These are phyloP conservation scores for Lemur catta DNA, from an alignment of 2,797 vertebrate genomes.

Conservation along the genomic window DNA sequence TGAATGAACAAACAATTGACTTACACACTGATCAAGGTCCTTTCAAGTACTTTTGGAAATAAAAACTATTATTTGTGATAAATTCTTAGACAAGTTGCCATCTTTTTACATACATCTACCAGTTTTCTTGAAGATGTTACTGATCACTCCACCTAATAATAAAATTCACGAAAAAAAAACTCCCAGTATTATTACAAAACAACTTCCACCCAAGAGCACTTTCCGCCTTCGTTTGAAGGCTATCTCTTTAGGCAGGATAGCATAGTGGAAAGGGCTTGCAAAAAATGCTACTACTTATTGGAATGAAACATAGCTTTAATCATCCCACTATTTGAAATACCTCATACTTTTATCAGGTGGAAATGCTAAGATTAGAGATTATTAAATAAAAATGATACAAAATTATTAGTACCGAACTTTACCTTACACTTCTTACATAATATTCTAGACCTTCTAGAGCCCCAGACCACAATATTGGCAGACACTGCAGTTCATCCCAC, in stretches of 20 bases:
- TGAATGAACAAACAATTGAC: neutral
- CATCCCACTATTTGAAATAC: neutral
- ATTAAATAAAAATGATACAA: neutral
- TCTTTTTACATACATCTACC: neutral
- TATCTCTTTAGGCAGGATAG: neutral
- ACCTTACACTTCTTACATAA: neutral
- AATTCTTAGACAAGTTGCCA: neutral
- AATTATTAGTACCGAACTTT: neutral
- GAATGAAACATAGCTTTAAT: neutral
- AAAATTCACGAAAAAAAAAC: neutral
- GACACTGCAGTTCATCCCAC: neutral
- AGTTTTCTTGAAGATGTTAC: neutral
- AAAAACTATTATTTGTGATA: neutral
- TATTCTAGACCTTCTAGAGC: neutral
- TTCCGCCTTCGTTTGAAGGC: neutral
- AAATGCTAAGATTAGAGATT: conserved; percentile 7
- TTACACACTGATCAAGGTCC: neutral
- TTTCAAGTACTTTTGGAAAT: neutral
- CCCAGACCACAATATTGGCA: neutral
- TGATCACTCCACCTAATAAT: neutral
- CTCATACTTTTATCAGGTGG: neutral
- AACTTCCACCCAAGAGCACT: neutral
- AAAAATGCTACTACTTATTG: neutral
- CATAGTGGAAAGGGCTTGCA: neutral
- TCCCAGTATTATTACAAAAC: neutral